Conservation (phyloP, 1,140 invertebrate genomes). For the Drosophila truncata region DNA sequence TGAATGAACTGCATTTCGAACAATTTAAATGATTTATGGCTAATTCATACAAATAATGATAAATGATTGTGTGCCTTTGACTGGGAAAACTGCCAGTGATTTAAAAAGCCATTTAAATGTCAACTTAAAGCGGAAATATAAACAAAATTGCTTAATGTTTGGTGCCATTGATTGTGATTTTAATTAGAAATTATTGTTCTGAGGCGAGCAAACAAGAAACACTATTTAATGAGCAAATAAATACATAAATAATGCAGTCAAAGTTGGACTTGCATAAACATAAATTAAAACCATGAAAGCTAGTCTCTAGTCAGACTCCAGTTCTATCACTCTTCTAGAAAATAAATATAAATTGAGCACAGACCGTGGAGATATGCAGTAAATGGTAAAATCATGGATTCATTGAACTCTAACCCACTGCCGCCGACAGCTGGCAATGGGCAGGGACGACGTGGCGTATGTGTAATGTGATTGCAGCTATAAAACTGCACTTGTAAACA, state of each 20-base stretch:
- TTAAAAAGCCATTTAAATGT: conserved; percentile 1
- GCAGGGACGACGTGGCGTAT: conserved; percentile 49
- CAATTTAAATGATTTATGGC: conserved; percentile 30
- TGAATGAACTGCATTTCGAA: conserved; percentile 37
- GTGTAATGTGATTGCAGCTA: conserved; percentile 55
- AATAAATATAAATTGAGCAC: neutral
- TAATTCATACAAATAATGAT: conserved; percentile 35
- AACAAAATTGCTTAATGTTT: neutral
- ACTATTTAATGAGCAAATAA: neutral
- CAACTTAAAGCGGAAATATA: conserved; percentile 18
- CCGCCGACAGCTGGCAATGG: conserved; percentile 22
- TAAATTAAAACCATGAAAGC: neutral
- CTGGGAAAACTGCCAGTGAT: conserved; percentile 5
- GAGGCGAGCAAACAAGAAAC: neutral
- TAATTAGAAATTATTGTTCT: conserved; percentile 28
- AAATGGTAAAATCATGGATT: conserved; percentile 12
- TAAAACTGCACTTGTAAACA: conserved; percentile 57
- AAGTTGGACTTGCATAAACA: neutral
- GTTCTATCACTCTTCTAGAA: neutral
- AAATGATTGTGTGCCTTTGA: conserved; percentile 18
- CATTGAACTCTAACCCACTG: conserved; percentile 72
- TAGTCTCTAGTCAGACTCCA: conserved; percentile 1
- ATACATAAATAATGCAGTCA: conserved; percentile 6
- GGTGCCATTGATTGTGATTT: neutral
- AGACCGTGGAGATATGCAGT: neutral